Base-by-base conservation (phyloP, 30 jellyfish, hydroid and myxozoan genomes). In the Phacellophora camtschatica region DNA sequence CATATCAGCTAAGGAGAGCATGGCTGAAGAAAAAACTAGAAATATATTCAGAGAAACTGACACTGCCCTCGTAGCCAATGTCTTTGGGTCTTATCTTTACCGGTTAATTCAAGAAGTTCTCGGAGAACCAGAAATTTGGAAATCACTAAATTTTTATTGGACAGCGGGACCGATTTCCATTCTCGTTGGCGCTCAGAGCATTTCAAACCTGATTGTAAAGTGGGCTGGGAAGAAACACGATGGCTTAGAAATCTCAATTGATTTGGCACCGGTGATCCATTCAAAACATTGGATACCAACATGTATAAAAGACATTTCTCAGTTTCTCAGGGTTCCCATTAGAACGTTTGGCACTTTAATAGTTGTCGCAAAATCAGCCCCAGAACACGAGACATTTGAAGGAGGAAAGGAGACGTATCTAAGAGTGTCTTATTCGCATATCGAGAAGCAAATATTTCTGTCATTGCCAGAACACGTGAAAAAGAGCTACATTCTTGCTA, bases 401-500 rank as follows among this genome's bases (percentile, higher is more conserved):
- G 81, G 39, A 36, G 65, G 81, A 66, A 43, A 27, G 2, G 81
- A 66, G 35, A 37, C 39, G 7, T 43, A 35, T 16, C 39, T 37
- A 18, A 23, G 81, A 19, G 20, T 66, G 15, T 66, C 81, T 5
- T 66, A 35, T 36, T 66, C 81, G 1, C 62, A 66, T 35, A 20
- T 66, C 13, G 81, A 66, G 65, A 66, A 37, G 31, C 23, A 32
- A 12, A 36, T 66, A n/a, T 66, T 66, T 42, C 31, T 35, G 35
- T 32, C 66, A 18, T 25, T 66, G 36, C 69, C 81, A n/a, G 81
- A 32, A 27, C 19, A 12, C 35, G 32, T 39, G 13, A 32, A 27
- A 19, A 13, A 6, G n/a, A 43, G 81, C 65, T 66, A 66, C 65
- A 39, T 35, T 22, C 31, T 66, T 7, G 81, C 81, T 11, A 66